phyloP scores from a whole-genome alignment of 2,888 invertebrate species.

The Lithosia quadra region DNA sequence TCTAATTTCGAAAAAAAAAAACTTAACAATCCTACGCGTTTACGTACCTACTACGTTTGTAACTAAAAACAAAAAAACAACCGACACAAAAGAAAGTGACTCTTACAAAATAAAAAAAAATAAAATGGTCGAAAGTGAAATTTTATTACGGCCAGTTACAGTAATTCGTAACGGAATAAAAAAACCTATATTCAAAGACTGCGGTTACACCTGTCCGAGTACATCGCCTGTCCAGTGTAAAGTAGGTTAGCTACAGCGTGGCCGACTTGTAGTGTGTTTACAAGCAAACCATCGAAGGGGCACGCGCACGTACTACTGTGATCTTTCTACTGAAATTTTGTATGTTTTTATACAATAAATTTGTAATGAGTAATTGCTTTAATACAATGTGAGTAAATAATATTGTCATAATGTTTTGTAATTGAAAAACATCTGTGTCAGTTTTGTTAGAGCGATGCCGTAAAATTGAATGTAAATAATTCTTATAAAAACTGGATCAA shows the following conservation, averaged over 20 bases:
- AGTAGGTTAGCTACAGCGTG: background rate
- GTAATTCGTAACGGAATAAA: slow-evolving; percentile 10
- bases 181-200: slow-evolving; percentile 5
- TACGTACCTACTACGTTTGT: background rate
- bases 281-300: background rate
- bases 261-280: background rate
- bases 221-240: background rate
- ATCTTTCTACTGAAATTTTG: too few species aligned
- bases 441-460: too few species aligned
- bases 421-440: too few species aligned
- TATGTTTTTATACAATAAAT: too few species aligned
- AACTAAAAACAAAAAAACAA: background rate
- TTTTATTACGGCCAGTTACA: slow-evolving; percentile 24
- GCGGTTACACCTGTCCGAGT: slow-evolving; percentile 13
- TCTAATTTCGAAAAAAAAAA: background rate
- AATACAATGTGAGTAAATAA: too few species aligned
- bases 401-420: too few species aligned
- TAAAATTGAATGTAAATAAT: too few species aligned
- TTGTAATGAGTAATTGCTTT: too few species aligned
- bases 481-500: too few species aligned
- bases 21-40: background rate
- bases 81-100: slow-evolving; percentile 17
- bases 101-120: slow-evolving; percentile 13
- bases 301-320: background rate
- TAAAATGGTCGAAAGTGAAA: slow-evolving; percentile 25